These are phyloP conservation scores for Glyptemys insculpta DNA, from an alignment of 2,797 vertebrate species.

Conservation along the genomic window DNA sequence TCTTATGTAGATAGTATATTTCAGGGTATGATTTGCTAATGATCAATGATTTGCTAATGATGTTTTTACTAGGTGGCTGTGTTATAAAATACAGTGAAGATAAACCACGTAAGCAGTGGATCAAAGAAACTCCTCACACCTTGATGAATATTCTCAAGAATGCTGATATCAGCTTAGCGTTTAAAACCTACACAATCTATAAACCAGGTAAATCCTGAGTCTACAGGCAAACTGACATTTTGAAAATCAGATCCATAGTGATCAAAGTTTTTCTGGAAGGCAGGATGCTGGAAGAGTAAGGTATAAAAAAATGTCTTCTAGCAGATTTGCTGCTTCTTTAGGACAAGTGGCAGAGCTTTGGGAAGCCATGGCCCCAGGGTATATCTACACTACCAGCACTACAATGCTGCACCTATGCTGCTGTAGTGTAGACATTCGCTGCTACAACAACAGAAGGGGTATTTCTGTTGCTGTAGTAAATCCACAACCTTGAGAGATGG, in stretches of 20 bases:
- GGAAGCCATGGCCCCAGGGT: not conserved
- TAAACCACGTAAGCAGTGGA: conserved; percentile 86
- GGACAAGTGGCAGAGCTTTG: not conserved
- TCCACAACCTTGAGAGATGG: not conserved
- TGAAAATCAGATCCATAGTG: not conserved
- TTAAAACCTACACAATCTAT: conserved; percentile 90
- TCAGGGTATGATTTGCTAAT: no score
- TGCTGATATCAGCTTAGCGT: conserved; percentile 85
- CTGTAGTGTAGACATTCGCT: not conserved
- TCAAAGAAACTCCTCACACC: conserved; percentile 83
- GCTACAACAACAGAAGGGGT: not conserved
- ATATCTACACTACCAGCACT: not conserved
- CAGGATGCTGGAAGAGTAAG: not conserved
- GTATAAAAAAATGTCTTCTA: not conserved
- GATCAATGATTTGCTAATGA: not conserved
- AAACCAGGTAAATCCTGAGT: conserved; percentile 81
- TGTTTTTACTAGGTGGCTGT: conserved; percentile 70
- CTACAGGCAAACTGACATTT: not conserved
- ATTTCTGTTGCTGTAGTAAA: not conserved
- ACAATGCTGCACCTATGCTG: not conserved
- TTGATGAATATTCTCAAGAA: conserved; percentile 88
- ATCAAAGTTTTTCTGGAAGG: not conserved
- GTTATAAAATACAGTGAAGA: conserved; percentile 74
- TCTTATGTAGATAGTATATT: not conserved
- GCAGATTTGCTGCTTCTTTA: not conserved